Percentiles rank a stretch among this genome's conserved stretches.
Evolutionary conservation across 2,113 vertebrate species (phyloP).

Genomic region (Ptilonorhynchus violaceus): DNA sequence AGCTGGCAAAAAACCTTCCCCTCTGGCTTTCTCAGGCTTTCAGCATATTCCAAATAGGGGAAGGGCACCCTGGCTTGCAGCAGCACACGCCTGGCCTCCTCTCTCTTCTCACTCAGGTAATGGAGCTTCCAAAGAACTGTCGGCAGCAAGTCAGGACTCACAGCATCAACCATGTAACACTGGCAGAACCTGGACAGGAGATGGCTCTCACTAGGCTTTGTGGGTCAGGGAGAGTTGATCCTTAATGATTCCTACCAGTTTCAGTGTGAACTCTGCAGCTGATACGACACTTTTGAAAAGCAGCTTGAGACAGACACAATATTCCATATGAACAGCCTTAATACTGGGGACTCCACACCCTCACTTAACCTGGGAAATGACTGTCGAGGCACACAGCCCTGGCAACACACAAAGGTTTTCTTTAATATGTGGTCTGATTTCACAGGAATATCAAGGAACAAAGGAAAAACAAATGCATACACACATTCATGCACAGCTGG

Average conservation of each 20-base stretch:
- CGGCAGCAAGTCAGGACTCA: rapidly evolving
- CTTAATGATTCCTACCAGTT: neutral
- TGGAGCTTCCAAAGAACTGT: neutral
- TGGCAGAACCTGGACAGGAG: neutral
- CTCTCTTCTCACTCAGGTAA: neutral
- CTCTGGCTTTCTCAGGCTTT: slow-evolving; percentile 20
- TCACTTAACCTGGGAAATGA: neutral
- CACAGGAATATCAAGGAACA: neutral
- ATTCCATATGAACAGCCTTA: rapidly evolving
- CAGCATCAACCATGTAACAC: neutral
- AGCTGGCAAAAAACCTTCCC: slow-evolving; percentile 24
- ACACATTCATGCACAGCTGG: neutral
- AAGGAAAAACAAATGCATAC: neutral
- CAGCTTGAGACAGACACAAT: neutral
- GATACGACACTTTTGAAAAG: neutral
- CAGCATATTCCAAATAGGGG: slow-evolving; percentile 7
- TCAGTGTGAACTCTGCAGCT: neutral
- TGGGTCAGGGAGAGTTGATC: neutral
- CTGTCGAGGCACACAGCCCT: neutral
- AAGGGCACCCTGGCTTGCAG: neutral
- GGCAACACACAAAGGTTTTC: neutral
- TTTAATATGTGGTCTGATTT: neutral
- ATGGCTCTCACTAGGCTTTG: rapidly evolving
- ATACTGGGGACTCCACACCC: neutral
- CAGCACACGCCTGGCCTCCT: neutral